Percentiles rank a stretch among this genome's conserved stretches.
Evolutionary conservation across 2,113 vertebrate species (phyloP).

Genomic region (Python bivittatus): DNA sequence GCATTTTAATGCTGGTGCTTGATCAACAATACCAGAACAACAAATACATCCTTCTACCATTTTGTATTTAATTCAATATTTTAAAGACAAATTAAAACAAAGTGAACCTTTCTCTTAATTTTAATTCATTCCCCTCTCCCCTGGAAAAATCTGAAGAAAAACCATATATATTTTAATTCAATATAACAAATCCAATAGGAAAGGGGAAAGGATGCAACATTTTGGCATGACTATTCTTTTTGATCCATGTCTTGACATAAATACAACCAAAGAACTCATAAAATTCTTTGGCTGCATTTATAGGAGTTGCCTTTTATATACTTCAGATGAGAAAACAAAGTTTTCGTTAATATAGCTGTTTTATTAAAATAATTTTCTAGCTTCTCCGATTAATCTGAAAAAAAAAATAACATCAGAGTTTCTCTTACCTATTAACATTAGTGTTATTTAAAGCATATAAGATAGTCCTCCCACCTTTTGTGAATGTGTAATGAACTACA

Average conservation of each 20-base stretch:
- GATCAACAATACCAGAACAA: rapidly evolving
- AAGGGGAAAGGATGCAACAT: background rate
- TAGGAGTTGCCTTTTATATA: background rate
- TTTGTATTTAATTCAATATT: background rate
- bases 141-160: background rate
- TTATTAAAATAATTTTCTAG: background rate
- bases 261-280: background rate
- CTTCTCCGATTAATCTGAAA: background rate
- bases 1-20: background rate
- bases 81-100: background rate
- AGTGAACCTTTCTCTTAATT: background rate
- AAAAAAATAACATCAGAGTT: background rate
- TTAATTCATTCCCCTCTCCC: background rate
- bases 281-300: background rate
- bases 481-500: constrained; percentile 29
- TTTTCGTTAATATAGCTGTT: background rate
- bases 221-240: background rate
- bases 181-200: background rate
- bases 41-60: background rate
- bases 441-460: background rate
- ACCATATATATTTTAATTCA: background rate
- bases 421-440: background rate
- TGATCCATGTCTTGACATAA: background rate
- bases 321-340: too few relatives aligned
- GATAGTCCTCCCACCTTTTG: background rate